Evolutionary conservation across 1,140 invertebrate species (phyloP), one percentile per base, ranked within the genome.

Genomic region (Riptortus pedestris): DNA sequence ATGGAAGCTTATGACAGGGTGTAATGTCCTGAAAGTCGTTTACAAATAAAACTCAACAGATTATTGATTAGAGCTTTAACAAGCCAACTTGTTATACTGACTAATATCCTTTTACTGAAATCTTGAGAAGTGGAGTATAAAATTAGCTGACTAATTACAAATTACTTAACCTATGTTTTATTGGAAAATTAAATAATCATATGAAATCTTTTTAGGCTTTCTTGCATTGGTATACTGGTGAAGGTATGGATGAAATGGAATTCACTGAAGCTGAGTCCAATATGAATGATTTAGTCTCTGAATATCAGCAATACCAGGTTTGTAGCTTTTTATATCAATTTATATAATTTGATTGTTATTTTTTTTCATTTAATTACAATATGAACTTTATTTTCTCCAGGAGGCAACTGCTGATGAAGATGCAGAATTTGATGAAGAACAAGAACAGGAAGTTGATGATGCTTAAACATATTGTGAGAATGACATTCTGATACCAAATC

Each of bases 371-470:
- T n/a, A n/a, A n/a, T n/a, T n/a, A n/a, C n/a, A n/a, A n/a, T n/a
- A n/a, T n/a, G n/a, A n/a, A n/a, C n/a, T 9, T 52, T 2, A n/a
- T 52, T 22, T 20, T 52, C 22, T 20, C 2, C 12, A 52, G 73
- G 91, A 90, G 70, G 87, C 87, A 26, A 87, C 85, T 12, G 86
- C 85, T 28, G 87, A 89, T 69, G 87, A 89, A 65, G 86, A 89
- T 67, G 85, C 82, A 7, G 86, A 88, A 71, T 86, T 87, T 70
- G 86, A 89, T 70, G 85, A 87, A 70, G 86, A 87, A 72, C 82
- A 81, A 66, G 85, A 86, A 70, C 84, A 78, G 57, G 80, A 81
- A 60, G 81, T 83, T 66, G 83, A 83, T 59, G 77, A 78, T 55
- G 51, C 51, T 24, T 55, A 55, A 55, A 27, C 4, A 47, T 47